Percentiles rank a stretch among this genome's conserved stretches.
These are phyloP conservation scores for Cepaea hortensis DNA, from an alignment of 2,888 invertebrate species.

Conservation along the genomic window DNA sequence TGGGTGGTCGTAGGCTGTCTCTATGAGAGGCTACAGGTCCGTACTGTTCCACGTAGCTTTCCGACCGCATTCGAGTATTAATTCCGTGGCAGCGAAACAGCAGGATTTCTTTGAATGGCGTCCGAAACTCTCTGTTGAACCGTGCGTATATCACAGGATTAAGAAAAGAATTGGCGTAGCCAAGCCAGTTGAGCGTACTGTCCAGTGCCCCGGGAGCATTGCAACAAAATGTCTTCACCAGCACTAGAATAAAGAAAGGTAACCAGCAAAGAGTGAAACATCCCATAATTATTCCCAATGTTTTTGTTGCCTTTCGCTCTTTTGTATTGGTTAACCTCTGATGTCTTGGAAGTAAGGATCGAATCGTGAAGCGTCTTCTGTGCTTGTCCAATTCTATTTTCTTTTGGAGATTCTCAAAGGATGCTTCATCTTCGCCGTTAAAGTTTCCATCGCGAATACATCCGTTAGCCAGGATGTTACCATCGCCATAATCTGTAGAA, in stretches of 20 bases:
- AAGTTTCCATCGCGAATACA: slow-evolving; percentile 52
- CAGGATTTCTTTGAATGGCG: slow-evolving; percentile 95
- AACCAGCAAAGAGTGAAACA: slow-evolving; percentile 95
- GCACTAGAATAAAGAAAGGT: slow-evolving; percentile 95
- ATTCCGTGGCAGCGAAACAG: slow-evolving; percentile 79
- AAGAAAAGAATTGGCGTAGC: slow-evolving; percentile 94
- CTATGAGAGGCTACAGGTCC: slow-evolving; percentile 59
- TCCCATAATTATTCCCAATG: slow-evolving; percentile 96
- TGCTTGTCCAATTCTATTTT: slow-evolving; percentile 48
- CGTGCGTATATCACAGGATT: slow-evolving; percentile 98
- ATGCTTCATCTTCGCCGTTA: slow-evolving; percentile 60
- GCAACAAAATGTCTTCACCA: slow-evolving; percentile 80
- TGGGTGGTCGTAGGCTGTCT: slow-evolving; percentile 68
- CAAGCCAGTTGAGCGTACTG: slow-evolving; percentile 77
- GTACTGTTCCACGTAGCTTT: slow-evolving; percentile 75
- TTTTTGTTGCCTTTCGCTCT: slow-evolving; percentile 90
- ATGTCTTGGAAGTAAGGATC: slow-evolving; percentile 59
- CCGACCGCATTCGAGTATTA: slow-evolving; percentile 73
- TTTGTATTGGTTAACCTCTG: slow-evolving; percentile 54
- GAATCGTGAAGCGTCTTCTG: slow-evolving; percentile 65
- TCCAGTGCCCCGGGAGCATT: slow-evolving; percentile 67
- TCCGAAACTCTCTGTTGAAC: slow-evolving; percentile 94
- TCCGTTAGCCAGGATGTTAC: slow-evolving; percentile 66
- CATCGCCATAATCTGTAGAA: slow-evolving; percentile 64
- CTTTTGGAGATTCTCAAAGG: slow-evolving; percentile 61